Evolutionary conservation across 2,113 vertebrate genomes (phyloP).

Genomic region (Thalassoma bifasciatum): DNA sequence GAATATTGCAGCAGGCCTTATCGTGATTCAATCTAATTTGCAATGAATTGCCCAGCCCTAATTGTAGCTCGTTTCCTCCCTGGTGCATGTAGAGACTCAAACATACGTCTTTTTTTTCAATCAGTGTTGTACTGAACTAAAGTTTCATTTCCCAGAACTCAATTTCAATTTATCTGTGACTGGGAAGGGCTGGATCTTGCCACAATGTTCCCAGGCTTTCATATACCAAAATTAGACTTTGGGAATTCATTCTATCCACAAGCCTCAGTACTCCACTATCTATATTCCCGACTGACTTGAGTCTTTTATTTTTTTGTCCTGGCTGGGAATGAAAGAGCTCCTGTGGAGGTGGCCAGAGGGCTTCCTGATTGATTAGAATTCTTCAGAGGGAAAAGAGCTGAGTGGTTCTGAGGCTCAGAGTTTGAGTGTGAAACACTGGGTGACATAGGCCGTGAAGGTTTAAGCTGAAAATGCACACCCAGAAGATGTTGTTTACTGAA

Average conservation of each 20-base stretch:
- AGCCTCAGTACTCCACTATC: slow-evolving; percentile 49
- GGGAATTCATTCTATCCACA: slow-evolving; percentile 57
- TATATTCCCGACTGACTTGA: slow-evolving; percentile 49
- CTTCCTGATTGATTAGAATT: slow-evolving; percentile 76
- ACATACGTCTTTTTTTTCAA: not conserved
- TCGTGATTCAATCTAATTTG: too few relatives aligned
- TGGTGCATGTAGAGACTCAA: slow-evolving; percentile 25
- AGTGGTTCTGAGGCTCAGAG: slow-evolving; percentile 47
- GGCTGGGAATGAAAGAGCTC: slow-evolving; percentile 63
- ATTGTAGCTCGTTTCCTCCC: slow-evolving; percentile 25
- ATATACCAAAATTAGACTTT: slow-evolving; percentile 63
- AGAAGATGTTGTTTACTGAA: slow-evolving; percentile 56
- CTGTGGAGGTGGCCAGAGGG: slow-evolving; percentile 55
- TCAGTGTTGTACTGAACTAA: slow-evolving; percentile 26
- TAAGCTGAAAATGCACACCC: slow-evolving; percentile 48
- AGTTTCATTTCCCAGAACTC: slow-evolving; percentile 31
- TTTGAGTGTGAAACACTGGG: slow-evolving; percentile 58
- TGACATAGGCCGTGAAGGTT: slow-evolving; percentile 49
- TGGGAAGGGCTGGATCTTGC: slow-evolving; percentile 37
- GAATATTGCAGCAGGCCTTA: too few relatives aligned
- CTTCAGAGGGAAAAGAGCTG: slow-evolving; percentile 63
- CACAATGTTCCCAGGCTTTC: slow-evolving; percentile 54
- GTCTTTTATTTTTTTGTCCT: slow-evolving; percentile 55
- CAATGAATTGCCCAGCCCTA: too few relatives aligned
- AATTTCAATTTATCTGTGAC: not conserved